Percentiles rank a stretch among this genome's conserved stretches.
These are phyloP conservation scores for Aptenodytes forsteri DNA, from an alignment of 2,113 vertebrate species.

Conservation along the genomic window DNA sequence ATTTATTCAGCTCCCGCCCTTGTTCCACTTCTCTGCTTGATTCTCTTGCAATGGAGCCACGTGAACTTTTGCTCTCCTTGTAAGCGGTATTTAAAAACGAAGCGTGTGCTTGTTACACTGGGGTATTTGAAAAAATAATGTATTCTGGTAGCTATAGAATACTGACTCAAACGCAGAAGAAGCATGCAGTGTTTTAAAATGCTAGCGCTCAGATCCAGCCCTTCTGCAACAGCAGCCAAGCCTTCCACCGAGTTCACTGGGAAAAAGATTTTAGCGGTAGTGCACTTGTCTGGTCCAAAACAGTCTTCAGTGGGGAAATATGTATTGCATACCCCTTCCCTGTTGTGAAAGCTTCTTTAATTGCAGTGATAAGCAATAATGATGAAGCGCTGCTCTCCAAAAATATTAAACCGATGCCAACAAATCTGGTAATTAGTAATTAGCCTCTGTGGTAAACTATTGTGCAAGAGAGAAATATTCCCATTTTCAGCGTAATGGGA, in stretches of 20 bases:
- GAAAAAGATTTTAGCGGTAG: background rate
- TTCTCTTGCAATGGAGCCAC: background rate
- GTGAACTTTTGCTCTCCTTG: slow-evolving; percentile 54
- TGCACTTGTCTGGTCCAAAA: slow-evolving; percentile 16
- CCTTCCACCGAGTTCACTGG: background rate
- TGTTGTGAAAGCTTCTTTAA: slow-evolving; percentile 35
- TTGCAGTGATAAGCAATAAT: background rate
- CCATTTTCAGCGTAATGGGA: slow-evolving; percentile 20
- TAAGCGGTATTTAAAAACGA: slow-evolving; percentile 49
- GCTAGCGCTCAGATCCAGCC: background rate
- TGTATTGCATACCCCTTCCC: background rate
- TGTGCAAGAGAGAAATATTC: slow-evolving; percentile 30
- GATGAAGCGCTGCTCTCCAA: slow-evolving; percentile 26
- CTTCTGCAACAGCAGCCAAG: background rate
- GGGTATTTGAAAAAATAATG: background rate
- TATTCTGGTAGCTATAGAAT: background rate
- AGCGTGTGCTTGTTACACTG: background rate
- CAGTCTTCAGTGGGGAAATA: background rate
- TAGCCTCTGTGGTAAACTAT: background rate
- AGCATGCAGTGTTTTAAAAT: background rate
- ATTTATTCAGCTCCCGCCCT: background rate
- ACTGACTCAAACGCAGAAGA: background rate
- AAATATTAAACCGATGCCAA: slow-evolving; percentile 21
- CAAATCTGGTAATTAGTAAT: slow-evolving; percentile 25
- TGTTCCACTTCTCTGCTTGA: background rate